phyloP scores from a whole-genome alignment of 1,140 invertebrate species.

The Dinothrombium tinctorium region DNA sequence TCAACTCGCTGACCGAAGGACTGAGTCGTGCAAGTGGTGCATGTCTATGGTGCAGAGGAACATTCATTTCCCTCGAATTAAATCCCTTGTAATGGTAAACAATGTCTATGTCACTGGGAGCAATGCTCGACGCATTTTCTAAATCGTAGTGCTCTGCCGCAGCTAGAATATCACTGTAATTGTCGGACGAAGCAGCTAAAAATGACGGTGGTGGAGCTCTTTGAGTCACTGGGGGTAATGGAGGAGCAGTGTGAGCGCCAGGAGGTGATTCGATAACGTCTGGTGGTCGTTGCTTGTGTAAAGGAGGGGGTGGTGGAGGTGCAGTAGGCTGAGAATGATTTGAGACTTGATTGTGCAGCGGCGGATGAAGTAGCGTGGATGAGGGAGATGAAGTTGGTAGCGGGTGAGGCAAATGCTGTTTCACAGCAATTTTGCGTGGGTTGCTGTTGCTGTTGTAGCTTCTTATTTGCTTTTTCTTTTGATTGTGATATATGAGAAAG shows the following conservation, averaged over 20 bases:
- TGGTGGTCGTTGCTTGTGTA: neutral
- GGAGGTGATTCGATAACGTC: slow-evolving; percentile 3
- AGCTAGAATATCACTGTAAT: slow-evolving; percentile 11
- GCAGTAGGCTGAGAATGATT: slow-evolving; percentile 1
- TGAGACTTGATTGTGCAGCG: neutral
- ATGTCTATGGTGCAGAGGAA: slow-evolving; percentile 23
- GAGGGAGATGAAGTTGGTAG: neutral
- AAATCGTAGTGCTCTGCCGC: slow-evolving; percentile 83
- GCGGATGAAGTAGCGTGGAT: neutral
- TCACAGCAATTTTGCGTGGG: slow-evolving; percentile 1
- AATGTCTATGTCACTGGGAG: slow-evolving; percentile 87
- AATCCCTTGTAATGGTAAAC: slow-evolving; percentile 69
- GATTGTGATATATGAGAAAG: slow-evolving; percentile 46
- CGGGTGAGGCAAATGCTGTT: neutral
- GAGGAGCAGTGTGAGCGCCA: neutral
- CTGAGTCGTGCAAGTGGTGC: slow-evolving; percentile 67
- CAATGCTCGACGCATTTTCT: slow-evolving; percentile 88
- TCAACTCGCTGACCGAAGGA: slow-evolving; percentile 62
- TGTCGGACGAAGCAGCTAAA: neutral
- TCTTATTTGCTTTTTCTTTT: slow-evolving; percentile 9
- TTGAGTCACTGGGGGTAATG: slow-evolving; percentile 1
- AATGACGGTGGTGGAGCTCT: neutral
- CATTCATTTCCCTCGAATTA: slow-evolving; percentile 14
- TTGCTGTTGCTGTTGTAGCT: neutral
- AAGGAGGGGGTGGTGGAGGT: neutral